These are phyloP conservation scores for Drosophila tani DNA, from an alignment of 1,140 invertebrate genomes.

Conservation along the genomic window DNA sequence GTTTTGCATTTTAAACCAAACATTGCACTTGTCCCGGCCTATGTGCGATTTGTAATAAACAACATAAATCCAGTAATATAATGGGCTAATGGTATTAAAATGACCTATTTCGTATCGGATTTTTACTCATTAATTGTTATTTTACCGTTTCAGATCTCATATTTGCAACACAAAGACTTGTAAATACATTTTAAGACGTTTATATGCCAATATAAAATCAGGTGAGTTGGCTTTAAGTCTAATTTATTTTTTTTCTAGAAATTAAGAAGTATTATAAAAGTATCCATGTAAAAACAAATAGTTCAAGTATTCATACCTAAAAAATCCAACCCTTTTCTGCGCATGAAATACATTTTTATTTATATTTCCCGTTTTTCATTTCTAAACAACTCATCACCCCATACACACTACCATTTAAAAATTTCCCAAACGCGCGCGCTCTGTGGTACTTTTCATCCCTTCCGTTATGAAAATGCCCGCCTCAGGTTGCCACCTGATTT, in stretches of 20 bases:
- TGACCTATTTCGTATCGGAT: too few relatives aligned
- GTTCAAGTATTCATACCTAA: not conserved
- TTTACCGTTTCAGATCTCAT: conserved; percentile 25
- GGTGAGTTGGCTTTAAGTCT: conserved; percentile 16
- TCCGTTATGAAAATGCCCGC: conserved; percentile 22
- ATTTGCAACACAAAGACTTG: not conserved
- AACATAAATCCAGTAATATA: conserved; percentile 6
- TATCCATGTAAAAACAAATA: not conserved
- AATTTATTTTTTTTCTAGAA: too few relatives aligned
- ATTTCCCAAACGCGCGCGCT: conserved; percentile 20
- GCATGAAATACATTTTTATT: not conserved
- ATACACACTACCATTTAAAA: conserved; percentile 7
- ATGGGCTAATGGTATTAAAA: not conserved
- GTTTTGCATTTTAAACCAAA: conserved; percentile 77
- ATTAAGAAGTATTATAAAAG: too few relatives aligned
- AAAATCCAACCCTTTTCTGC: not conserved
- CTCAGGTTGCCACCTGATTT: conserved; percentile 29
- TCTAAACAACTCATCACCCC: not conserved
- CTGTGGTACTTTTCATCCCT: conserved; percentile 39
- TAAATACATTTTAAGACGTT: too few relatives aligned
- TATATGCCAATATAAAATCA: not conserved
- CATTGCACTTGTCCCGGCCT: conserved; percentile 85
- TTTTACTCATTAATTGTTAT: not conserved
- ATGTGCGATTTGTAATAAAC: conserved; percentile 70
- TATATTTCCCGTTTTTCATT: not conserved